Conservation (phyloP, 2,888 invertebrate genomes). For the Colletes collaris region DNA sequence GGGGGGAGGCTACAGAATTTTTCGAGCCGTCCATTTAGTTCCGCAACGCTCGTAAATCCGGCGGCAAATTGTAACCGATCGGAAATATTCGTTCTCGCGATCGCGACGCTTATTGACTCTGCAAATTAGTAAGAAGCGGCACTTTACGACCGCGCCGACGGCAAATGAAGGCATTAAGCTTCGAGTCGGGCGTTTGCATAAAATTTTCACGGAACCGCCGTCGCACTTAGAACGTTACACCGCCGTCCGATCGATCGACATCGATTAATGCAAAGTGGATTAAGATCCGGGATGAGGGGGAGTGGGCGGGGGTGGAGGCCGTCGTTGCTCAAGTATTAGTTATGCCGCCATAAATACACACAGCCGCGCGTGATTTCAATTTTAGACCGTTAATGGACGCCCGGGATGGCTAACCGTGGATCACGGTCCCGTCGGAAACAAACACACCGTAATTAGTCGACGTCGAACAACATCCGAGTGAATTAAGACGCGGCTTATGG, state of each 20-base stretch:
- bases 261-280: conserved; percentile 35
- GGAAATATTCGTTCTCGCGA: conserved; percentile 9
- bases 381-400: conserved; percentile 50
- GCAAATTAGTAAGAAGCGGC: conserved; percentile 47
- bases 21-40: no score
- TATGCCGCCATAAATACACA: conserved; percentile 46
- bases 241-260: conserved; percentile 36
- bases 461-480: conserved; percentile 37
- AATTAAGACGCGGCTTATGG: conserved; percentile 45
- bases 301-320: background rate
- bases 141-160: conserved; percentile 16
- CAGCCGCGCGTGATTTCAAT: conserved; percentile 46
- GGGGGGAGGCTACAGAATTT: no score
- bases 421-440: conserved; percentile 19
- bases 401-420: background rate
- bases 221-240: conserved; percentile 7
- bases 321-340: conserved; percentile 30
- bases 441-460: conserved; percentile 46
- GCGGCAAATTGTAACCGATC: conserved; percentile 28
- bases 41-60: background rate
- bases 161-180: conserved; percentile 43
- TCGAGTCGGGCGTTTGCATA: conserved; percentile 30
- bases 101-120: conserved; percentile 33
- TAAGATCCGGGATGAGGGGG: background rate
- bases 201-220: conserved; percentile 31